phyloP scores from a whole-genome alignment of 2,797 vertebrate species.

The Myotis planiceps region DNA sequence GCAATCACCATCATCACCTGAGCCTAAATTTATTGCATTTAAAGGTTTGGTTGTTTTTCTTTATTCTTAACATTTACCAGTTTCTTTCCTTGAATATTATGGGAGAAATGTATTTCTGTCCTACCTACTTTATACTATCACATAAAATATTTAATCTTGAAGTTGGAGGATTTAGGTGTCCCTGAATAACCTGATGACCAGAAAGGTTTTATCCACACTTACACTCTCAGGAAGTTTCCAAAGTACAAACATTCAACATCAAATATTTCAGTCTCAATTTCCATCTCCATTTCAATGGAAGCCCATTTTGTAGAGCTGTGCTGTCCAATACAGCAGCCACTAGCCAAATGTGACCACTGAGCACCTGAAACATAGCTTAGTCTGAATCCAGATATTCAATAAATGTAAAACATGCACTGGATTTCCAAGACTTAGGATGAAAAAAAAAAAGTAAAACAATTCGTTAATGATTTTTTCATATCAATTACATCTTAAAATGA shows the following conservation, averaged over 20 bases:
- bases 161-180: not conserved
- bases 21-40: not conserved
- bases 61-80: not conserved
- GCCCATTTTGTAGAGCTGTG: not conserved
- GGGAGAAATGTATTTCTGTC: not conserved
- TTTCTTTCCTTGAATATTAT: not conserved
- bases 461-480: not conserved
- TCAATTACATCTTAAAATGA: not conserved
- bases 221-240: not conserved
- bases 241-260: not conserved
- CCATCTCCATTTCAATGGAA: not conserved
- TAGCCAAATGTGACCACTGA: not conserved
- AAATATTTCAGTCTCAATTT: not conserved
- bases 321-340: not conserved
- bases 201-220: not conserved
- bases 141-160: slow-evolving; percentile 2
- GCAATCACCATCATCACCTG: not conserved
- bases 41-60: not conserved
- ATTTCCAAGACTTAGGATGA: not conserved
- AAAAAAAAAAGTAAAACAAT: slow-evolving; percentile 18
- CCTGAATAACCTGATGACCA: not conserved
- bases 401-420: not conserved
- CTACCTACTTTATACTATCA: not conserved
- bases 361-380: not conserved
- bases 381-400: not conserved